A percentile compares a stretch with the other conserved stretches of the same genome.
Conservation (phyloP, 2,888 invertebrate genomes). For the Cosmia trapezina region DNA sequence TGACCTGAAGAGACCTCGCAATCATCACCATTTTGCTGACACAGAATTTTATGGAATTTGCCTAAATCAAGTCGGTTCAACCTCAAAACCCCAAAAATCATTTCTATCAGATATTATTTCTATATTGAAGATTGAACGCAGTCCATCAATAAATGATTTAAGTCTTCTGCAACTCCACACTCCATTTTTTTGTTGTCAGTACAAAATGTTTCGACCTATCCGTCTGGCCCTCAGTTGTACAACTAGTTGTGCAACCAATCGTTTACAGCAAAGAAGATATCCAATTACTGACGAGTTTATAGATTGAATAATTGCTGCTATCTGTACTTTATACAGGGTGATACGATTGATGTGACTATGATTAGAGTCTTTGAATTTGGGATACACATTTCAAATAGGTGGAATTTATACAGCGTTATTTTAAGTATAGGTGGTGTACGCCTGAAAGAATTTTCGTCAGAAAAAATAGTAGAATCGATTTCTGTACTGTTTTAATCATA, state of each 20-base stretch:
- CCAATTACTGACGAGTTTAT: conserved; percentile 60
- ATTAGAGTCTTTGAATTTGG: conserved; percentile 15
- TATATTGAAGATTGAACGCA: no score
- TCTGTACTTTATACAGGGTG: conserved; percentile 26
- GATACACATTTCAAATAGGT: background rate
- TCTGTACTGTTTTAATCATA: background rate
- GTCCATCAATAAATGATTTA: no score
- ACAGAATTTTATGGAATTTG: no score
- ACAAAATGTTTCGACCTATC: conserved; percentile 9
- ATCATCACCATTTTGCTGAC: no score
- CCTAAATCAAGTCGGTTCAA: no score
- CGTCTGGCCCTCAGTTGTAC: conserved; percentile 9
- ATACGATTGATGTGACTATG: conserved; percentile 18
- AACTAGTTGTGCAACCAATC: conserved; percentile 28
- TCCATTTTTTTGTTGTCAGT: conserved; percentile 2
- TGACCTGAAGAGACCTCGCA: no score
- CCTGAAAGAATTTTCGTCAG: background rate
- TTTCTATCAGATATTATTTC: no score
- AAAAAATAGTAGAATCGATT: background rate
- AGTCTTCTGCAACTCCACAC: no score
- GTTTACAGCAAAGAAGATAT: conserved; percentile 42
- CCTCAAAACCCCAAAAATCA: no score
- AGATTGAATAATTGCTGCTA: conserved; percentile 52
- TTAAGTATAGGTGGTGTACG: no score
- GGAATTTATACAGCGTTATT: background rate